A percentile compares a stretch with the other conserved stretches of the same genome.
Conservation (phyloP, 2,113 vertebrate genomes). For the Hystrix cristata region DNA sequence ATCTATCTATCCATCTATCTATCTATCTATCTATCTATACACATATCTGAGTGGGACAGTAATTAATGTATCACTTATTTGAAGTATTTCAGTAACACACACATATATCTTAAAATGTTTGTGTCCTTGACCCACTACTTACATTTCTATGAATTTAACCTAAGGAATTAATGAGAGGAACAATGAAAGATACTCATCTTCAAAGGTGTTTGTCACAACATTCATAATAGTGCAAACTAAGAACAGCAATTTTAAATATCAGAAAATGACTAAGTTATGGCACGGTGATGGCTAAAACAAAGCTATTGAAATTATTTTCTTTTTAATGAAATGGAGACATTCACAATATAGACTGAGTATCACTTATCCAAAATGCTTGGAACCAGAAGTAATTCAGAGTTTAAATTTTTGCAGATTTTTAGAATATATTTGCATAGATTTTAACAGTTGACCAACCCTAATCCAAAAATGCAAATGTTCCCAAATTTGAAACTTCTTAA, state of each 20-base stretch:
- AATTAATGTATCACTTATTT: neutral
- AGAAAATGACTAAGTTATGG: constrained; percentile 41
- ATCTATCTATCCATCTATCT: too few species aligned
- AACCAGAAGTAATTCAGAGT: neutral
- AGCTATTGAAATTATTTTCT: constrained; percentile 29
- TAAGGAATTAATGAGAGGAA: constrained; percentile 36
- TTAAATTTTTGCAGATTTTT: neutral
- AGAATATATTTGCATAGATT: neutral
- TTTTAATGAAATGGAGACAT: neutral
- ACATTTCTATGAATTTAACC: constrained; percentile 10
- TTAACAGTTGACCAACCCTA: neutral
- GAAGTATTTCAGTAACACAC: neutral
- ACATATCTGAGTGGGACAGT: neutral
- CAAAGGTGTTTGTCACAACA: neutral
- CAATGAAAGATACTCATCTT: constrained; percentile 7
- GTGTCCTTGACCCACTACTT: neutral
- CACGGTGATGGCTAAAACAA: neutral
- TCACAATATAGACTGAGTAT: neutral
- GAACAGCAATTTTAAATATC: constrained; percentile 24
- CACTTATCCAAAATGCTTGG: neutral
- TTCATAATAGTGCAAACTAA: constrained; percentile 35
- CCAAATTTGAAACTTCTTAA: neutral
- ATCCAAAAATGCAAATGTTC: neutral
- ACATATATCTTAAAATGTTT: neutral
- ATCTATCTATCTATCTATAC: too few species aligned